phyloP scores from a whole-genome alignment of 2,797 vertebrate genomes.

The Alfaro cultratus region DNA sequence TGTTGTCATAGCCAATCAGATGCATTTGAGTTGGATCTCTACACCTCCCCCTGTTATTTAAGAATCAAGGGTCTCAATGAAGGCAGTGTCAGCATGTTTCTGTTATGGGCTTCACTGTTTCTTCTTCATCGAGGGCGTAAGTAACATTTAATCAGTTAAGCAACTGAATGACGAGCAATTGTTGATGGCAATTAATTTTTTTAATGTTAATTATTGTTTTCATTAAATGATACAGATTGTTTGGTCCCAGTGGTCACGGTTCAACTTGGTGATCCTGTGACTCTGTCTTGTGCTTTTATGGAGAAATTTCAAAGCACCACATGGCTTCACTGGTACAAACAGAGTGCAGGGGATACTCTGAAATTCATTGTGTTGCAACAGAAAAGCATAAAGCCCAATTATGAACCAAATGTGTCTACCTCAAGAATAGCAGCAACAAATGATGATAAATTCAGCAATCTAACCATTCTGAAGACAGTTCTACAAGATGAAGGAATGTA shows the following conservation, averaged over 20 bases:
- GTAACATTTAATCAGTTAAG: neutral
- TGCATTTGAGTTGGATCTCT: neutral
- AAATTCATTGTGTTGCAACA: neutral
- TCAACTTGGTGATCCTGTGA: constrained; percentile 14
- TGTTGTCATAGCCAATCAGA: constrained; percentile 21
- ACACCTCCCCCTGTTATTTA: neutral
- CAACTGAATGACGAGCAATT: neutral
- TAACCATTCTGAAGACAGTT: constrained; percentile 23
- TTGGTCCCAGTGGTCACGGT: neutral
- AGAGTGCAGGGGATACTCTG: neutral
- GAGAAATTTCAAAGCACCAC: fast-evolving
- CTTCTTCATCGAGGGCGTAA: constrained; percentile 30
- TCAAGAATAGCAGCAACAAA: fast-evolving
- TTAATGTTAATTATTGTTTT: neutral
- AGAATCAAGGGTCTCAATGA: neutral
- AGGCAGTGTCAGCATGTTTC: constrained; percentile 18
- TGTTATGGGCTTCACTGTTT: constrained; percentile 23
- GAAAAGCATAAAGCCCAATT: fast-evolving
- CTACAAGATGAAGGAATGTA: constrained; percentile 42
- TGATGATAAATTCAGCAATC: fast-evolving
- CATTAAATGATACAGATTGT: neutral
- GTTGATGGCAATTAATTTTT: neutral
- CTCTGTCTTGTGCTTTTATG: neutral
- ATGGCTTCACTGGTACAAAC: constrained; percentile 32
- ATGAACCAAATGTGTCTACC: fast-evolving